Percentiles rank a stretch among this genome's conserved stretches.
These are phyloP conservation scores for Orycteropus afer DNA, from an alignment of 2,113 vertebrate genomes.

Conservation along the genomic window DNA sequence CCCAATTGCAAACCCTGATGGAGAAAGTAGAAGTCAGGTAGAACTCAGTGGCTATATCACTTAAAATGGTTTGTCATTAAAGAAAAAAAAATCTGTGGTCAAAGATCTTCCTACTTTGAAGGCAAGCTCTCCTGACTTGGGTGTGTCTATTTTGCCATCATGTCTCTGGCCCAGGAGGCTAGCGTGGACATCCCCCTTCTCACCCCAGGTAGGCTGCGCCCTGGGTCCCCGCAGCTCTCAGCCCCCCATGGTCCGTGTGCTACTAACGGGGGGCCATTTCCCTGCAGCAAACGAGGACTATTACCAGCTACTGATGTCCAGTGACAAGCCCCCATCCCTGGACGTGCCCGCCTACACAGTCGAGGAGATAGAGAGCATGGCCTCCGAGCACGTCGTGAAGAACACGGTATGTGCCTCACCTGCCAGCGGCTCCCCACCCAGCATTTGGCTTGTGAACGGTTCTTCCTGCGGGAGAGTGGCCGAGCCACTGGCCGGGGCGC, in stretches of 20 bases:
- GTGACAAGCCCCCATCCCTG: slow-evolving; percentile 89
- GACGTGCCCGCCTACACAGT: slow-evolving; percentile 92
- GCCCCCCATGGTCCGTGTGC: fast-evolving
- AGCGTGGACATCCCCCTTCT: fast-evolving
- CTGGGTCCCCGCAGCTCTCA: fast-evolving
- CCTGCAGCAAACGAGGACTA: slow-evolving; percentile 95
- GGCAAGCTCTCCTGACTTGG: too few relatives aligned
- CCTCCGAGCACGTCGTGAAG: slow-evolving; percentile 89
- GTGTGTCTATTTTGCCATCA: too few relatives aligned
- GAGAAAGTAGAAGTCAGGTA: background rate
- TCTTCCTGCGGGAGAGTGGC: fast-evolving
- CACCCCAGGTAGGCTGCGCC: background rate
- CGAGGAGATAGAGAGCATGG: slow-evolving; percentile 92
- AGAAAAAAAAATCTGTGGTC: too few relatives aligned
- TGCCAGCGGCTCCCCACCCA: fast-evolving
- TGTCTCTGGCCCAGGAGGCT: background rate
- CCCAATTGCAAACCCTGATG: background rate
- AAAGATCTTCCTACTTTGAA: background rate
- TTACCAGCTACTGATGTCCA: slow-evolving; percentile 92
- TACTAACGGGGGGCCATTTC: background rate
- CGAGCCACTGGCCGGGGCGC: background rate
- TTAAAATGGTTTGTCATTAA: background rate
- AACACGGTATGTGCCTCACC: slow-evolving; percentile 82
- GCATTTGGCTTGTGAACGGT: fast-evolving
- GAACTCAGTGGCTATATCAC: fast-evolving